Base-by-base conservation (phyloP, 1,140 invertebrate species). In the Aphelenchoides fujianensis region DNA sequence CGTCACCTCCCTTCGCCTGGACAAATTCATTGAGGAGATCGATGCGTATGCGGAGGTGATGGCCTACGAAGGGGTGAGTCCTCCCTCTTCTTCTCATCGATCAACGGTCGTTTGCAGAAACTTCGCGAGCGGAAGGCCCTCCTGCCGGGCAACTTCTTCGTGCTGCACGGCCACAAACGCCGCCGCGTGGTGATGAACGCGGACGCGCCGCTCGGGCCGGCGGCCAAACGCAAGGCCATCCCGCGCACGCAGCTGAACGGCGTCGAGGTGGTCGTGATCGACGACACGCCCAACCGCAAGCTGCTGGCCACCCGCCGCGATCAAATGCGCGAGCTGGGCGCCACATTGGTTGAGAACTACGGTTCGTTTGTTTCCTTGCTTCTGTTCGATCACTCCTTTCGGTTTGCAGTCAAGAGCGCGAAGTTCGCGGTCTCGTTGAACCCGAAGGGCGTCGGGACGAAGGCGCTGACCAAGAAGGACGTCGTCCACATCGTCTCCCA, bases 351-450 rank as follows among this genome's bases (percentile, higher is more conserved):
- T 35, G 63, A 78, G 23, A 76, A 79, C 48, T 34, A 78, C 9
- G 32, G 73, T 19, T n/a, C 5, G 19, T 71, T 5, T 3, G 5
- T 66, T 7, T n/a, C n/a, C n/a, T n/a, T n/a, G n/a, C n/a, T n/a
- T n/a, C n/a, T n/a, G n/a, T n/a, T n/a, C n/a, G n/a, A n/a, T n/a
- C n/a, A n/a, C 16, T 69, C 23, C 2, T n/a, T 35, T 2, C n/a
- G 19, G 30, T 16, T 70, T 74, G 30, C 68, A 75, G 74, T 23
- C 27, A 37, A 36, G 30, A 68, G n/a, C 1, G 61, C 69, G 16
- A 31, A 63, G 19, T 76, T 76, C 48, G 32, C 62, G 2, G 77
- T 76, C 12, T 79, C 75, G 28, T 52, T 76, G 77, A 69, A 79
- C 37, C 28, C 55, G 27, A 71, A 80, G 34, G 34, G 41, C 30